These are phyloP conservation scores for Ischnus inquisitorius DNA, from an alignment of 2,888 invertebrate species.

Conservation along the genomic window DNA sequence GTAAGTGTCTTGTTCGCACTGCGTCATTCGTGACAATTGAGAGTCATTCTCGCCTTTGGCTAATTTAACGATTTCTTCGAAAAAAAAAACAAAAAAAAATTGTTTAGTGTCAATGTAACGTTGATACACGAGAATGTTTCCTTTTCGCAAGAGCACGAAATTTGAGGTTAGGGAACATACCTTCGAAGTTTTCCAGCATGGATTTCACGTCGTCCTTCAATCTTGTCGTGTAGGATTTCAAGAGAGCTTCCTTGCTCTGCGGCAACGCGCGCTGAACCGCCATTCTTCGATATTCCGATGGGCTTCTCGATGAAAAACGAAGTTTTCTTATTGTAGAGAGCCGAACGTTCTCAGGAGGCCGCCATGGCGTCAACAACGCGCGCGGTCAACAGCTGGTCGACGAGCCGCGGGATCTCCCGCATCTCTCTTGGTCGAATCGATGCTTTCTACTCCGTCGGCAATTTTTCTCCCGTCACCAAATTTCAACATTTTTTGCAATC, in stretches of 20 bases:
- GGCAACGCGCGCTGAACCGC: constrained; percentile 89
- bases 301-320: constrained; percentile 1
- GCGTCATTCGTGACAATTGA: constrained; percentile 95
- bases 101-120: constrained; percentile 21
- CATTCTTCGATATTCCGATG: constrained; percentile 72
- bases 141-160: background rate
- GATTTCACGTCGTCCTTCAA: constrained; percentile 98
- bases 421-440: background rate
- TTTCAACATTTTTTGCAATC: background rate
- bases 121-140: background rate
- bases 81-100: constrained; percentile 54
- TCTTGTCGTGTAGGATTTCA: constrained; percentile 97
- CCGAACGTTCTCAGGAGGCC: constrained; percentile 26
- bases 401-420: background rate
- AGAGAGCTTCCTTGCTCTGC: constrained; percentile 97
- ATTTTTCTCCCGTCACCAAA: background rate
- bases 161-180: constrained; percentile 85
- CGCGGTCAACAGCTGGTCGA: constrained; percentile 55
- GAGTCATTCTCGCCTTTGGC: constrained; percentile 96
- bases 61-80: constrained; percentile 94
- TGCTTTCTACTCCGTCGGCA: constrained; percentile 2
- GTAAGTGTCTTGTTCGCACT: constrained; percentile 97
- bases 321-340: background rate
- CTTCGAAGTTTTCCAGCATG: constrained; percentile 98
- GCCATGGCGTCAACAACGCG: constrained; percentile 59